Evolutionary conservation across 2,888 invertebrate species (phyloP), one percentile per base, ranked within the genome.

Genomic region (Electrophaes corylata): DNA sequence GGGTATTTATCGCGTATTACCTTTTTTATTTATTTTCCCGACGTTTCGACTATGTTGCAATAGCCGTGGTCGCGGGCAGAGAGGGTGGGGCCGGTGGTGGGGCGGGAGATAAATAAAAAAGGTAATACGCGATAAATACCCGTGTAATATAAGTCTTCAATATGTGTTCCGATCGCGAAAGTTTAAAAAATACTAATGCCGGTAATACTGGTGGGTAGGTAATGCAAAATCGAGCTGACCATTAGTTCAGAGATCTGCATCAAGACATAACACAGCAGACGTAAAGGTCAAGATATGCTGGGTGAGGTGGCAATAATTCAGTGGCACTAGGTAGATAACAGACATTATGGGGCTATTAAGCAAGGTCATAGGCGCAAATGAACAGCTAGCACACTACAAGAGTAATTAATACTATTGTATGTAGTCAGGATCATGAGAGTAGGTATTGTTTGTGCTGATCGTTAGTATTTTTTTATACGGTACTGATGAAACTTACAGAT

Each of bases 291-390:
- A 52, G 51, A 50, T 49, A 51, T 53, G 54, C 39, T 60, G 56
- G 66, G 40, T 44, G 47, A 56, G 55, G 47, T 31, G 23, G 57
- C 64, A 63, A 74, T 72, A 64, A 71, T 69, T 71, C 66, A 62
- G 63, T 61, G 62, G 57, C 60, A 60, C 58, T 68, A 64, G 60
- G 65, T 57, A 66, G 71, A 69, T 72, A 70, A 57, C 54, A 46
- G 47, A 60, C 64, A 60, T 69, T 73, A 65, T 66, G 65, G 60
- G 69, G 62, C 65, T 64, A 69, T 74, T 72, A 71, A 65, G 67
- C 59, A 57, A 62, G 60, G 47, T 54, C 44, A 54, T 47, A 59
- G 53, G 53, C 51, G 46, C 26, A 16, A 18, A 47, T 4, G 31
- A 29, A 16, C 41, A 45, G 57, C 53, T 61, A 26, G 47, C 26